phyloP scores from a whole-genome alignment of 2,888 invertebrate species.

The Pristionchus entomophagus region DNA sequence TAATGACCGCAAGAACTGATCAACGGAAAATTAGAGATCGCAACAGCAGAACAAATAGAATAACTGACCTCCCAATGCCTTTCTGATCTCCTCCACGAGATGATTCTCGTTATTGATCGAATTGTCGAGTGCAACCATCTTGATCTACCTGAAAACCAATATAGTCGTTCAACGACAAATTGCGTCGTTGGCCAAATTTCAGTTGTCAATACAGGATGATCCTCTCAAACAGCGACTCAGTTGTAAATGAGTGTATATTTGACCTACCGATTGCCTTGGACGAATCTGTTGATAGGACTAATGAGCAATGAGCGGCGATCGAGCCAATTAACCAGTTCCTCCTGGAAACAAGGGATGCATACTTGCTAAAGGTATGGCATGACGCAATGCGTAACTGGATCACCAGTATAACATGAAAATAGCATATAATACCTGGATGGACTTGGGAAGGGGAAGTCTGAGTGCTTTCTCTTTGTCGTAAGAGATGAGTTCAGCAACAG shows the following conservation, averaged over 20 bases:
- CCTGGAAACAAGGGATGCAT: too few species aligned
- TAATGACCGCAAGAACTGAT: background rate
- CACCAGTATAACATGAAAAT: too few species aligned
- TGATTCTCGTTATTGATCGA: background rate
- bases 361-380: too few species aligned
- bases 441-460: background rate
- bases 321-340: too few species aligned
- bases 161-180: too few species aligned
- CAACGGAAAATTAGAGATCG: background rate
- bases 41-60: too few species aligned
- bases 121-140: slow-evolving; percentile 21
- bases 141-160: slow-evolving; percentile 9
- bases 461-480: background rate
- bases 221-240: too few species aligned
- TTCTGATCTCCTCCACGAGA: slow-evolving; percentile 27
- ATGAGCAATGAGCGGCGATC: too few species aligned
- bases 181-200: too few species aligned
- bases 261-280: background rate
- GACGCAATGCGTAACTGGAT: too few species aligned
- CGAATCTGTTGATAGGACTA: background rate
- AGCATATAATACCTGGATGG: background rate
- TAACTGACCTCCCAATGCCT: slow-evolving; percentile 15
- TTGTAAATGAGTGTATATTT: too few species aligned
- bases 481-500: background rate
- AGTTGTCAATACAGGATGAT: too few species aligned